Percentiles rank a stretch among this genome's conserved stretches.
Evolutionary conservation across 2,113 vertebrate species (phyloP).

Genomic region (Chloropsis hardwickii): DNA sequence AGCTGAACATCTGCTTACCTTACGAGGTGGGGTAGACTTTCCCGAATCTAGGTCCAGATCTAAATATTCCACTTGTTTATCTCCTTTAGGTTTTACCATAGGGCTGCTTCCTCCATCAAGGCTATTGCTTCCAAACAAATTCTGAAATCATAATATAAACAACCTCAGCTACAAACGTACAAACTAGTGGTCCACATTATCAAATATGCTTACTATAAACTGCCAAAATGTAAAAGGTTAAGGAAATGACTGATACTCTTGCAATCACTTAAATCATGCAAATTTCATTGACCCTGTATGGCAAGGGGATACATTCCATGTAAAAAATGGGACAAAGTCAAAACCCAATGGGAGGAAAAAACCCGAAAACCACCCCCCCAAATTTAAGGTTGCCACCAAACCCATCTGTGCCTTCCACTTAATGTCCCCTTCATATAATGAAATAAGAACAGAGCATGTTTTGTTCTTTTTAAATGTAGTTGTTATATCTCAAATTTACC

Average conservation of each 20-base stretch:
- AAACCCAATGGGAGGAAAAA: neutral
- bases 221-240: neutral
- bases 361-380: neutral
- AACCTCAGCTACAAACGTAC: neutral
- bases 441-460: neutral
- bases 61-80: slow-evolving; percentile 97
- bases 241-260: neutral
- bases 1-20: slow-evolving; percentile 74
- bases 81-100: slow-evolving; percentile 92
- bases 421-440: neutral
- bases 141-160: slow-evolving; percentile 64
- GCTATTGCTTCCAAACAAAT: slow-evolving; percentile 77
- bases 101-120: slow-evolving; percentile 91
- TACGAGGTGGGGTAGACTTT: slow-evolving; percentile 93
- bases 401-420: neutral
- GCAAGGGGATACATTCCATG: neutral
- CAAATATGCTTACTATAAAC: neutral
- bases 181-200: neutral
- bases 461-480: neutral
- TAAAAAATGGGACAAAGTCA: neutral
- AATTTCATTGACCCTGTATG: neutral
- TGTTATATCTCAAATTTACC: neutral
- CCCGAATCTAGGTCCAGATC: slow-evolving; percentile 93
- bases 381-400: neutral
- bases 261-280: slow-evolving; percentile 3